phyloP scores from a whole-genome alignment of 2,113 vertebrate species.

The Alethe diademata region DNA sequence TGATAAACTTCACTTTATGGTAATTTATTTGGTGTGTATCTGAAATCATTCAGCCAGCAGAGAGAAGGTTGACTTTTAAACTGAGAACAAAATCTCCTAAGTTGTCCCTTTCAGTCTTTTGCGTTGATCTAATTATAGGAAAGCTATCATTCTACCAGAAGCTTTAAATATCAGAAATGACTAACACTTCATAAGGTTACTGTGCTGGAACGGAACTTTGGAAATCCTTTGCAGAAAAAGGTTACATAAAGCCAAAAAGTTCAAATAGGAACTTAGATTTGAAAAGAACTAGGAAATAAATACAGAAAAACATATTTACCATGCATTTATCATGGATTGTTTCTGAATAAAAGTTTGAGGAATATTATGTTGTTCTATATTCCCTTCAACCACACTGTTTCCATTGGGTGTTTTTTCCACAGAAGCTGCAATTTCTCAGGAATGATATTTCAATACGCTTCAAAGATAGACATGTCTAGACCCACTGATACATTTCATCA shows the following conservation, averaged over 20 bases:
- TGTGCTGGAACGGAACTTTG: background rate
- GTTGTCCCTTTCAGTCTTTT: background rate
- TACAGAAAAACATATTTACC: background rate
- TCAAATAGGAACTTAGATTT: background rate
- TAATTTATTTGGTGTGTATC: background rate
- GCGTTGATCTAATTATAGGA: background rate
- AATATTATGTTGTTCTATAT: background rate
- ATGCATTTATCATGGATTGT: background rate
- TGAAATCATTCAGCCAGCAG: background rate
- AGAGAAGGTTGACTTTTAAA: background rate
- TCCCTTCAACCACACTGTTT: background rate
- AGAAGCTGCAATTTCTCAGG: background rate
- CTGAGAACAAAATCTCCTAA: background rate
- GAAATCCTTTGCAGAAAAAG: background rate
- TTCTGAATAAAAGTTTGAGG: background rate
- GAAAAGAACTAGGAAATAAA: background rate
- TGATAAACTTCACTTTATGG: background rate
- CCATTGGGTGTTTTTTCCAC: background rate
- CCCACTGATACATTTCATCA: background rate
- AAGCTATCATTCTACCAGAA: background rate
- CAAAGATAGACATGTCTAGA: background rate
- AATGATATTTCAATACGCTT: background rate
- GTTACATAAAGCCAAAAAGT: background rate
- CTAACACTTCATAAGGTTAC: background rate
- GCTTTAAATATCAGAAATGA: constrained; percentile 14